These are phyloP conservation scores for Tridacna crocea DNA, from an alignment of 2,888 invertebrate genomes.

Conservation along the genomic window DNA sequence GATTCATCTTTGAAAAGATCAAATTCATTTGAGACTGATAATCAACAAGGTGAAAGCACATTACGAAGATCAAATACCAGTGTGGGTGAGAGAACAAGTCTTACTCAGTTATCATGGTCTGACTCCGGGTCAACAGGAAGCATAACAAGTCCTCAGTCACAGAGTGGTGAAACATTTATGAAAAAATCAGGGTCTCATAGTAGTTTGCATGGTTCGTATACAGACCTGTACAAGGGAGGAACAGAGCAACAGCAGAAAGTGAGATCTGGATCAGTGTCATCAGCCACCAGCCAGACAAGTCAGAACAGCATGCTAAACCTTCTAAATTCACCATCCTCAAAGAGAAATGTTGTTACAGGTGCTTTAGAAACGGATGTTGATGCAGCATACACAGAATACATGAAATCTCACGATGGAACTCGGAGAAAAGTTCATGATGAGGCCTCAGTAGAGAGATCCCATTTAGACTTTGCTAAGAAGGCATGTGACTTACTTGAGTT, in stretches of 20 bases:
- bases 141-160: constrained; percentile 25
- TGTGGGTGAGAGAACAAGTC: constrained; percentile 53
- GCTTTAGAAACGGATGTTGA: constrained; percentile 60
- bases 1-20: constrained; percentile 56
- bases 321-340: constrained; percentile 31
- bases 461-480: constrained; percentile 59
- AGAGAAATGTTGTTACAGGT: constrained; percentile 40
- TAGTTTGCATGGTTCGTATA: constrained; percentile 43
- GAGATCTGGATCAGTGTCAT: constrained; percentile 30
- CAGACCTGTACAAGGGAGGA: constrained; percentile 25
- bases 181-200: constrained; percentile 40
- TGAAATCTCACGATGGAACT: constrained; percentile 23
- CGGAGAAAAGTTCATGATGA: constrained; percentile 33
- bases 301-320: constrained; percentile 56
- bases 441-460: constrained; percentile 45
- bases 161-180: neutral
- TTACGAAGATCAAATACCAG: constrained; percentile 52
- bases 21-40: constrained; percentile 36
- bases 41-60: constrained; percentile 32
- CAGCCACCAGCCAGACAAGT: constrained; percentile 38
- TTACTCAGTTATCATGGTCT: constrained; percentile 57
- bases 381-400: constrained; percentile 51
- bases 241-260: constrained; percentile 25
- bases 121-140: constrained; percentile 59
- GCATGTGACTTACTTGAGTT: constrained; percentile 54